Percentiles rank a stretch among this genome's conserved stretches.
These are phyloP conservation scores for Byasa hedistus DNA, from an alignment of 2,888 invertebrate genomes.

Conservation along the genomic window DNA sequence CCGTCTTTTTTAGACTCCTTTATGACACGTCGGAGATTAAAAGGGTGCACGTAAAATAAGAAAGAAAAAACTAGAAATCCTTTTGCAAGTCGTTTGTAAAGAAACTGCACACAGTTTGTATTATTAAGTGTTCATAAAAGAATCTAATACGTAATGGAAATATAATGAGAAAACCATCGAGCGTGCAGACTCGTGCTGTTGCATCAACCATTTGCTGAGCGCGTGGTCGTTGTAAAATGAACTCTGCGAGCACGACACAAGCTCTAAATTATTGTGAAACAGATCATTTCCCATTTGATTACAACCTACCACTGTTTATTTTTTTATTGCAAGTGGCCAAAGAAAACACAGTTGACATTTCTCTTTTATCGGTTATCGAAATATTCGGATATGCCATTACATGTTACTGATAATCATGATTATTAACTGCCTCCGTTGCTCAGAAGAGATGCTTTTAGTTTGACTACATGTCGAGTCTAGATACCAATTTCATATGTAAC, in stretches of 20 bases:
- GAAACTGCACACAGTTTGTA: background rate
- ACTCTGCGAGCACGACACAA: background rate
- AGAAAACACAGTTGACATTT: background rate
- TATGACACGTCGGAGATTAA: no score
- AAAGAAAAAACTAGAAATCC: background rate
- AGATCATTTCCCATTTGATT: background rate
- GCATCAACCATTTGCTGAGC: background rate
- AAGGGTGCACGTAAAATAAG: no score
- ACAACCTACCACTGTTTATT: background rate
- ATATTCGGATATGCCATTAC: background rate
- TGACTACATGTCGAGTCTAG: no score
- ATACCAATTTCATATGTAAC: no score
- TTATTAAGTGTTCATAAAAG: background rate
- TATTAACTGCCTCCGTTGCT: no score
- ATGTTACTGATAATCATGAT: background rate
- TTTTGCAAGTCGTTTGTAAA: background rate
- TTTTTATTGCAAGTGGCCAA: background rate
- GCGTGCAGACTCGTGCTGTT: constrained; percentile 3
- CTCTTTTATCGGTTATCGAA: background rate
- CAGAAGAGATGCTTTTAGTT: no score
- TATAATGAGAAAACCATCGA: constrained; percentile 1
- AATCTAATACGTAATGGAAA: constrained; percentile 4
- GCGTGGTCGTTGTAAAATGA: background rate
- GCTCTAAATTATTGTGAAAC: background rate
- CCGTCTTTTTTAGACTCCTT: no score